phyloP scores from a whole-genome alignment of 2,113 vertebrate genomes.

The Syngnathoides biaculeatus region DNA sequence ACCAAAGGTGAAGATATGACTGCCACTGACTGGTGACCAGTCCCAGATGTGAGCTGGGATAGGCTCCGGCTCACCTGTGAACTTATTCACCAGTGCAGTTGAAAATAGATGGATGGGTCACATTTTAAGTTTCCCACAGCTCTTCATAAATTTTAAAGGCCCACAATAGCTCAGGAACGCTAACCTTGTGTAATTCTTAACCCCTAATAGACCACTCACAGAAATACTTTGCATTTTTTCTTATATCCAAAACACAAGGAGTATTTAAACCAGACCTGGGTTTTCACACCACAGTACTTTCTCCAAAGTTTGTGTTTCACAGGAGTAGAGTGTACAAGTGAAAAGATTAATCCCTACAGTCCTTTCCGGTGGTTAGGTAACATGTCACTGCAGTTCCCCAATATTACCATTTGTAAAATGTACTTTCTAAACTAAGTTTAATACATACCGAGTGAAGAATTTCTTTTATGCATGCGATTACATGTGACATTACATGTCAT shows the following conservation, averaged over 20 bases:
- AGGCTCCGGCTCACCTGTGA: background rate
- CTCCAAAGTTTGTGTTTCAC: slow-evolving; percentile 41
- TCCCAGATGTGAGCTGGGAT: background rate
- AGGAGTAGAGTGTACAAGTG: slow-evolving; percentile 25
- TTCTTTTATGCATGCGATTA: background rate
- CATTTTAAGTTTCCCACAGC: background rate
- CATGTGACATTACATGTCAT: background rate
- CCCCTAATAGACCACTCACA: background rate
- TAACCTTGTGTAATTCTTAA: background rate
- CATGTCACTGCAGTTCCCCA: background rate
- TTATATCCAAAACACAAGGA: slow-evolving; percentile 17
- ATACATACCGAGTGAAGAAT: background rate
- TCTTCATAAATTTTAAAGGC: background rate
- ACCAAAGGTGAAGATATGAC: no score
- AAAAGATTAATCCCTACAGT: slow-evolving; percentile 25
- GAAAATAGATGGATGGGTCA: background rate
- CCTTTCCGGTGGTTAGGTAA: background rate
- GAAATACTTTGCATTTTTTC: background rate
- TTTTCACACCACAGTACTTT: slow-evolving; percentile 28
- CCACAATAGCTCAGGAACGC: background rate
- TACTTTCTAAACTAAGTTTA: background rate
- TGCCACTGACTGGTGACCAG: background rate
- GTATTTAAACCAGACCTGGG: slow-evolving; percentile 4
- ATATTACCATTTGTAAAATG: background rate
- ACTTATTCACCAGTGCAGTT: background rate